Base-by-base conservation (phyloP, 1,140 invertebrate species). In the Drosophila bocqueti region DNA sequence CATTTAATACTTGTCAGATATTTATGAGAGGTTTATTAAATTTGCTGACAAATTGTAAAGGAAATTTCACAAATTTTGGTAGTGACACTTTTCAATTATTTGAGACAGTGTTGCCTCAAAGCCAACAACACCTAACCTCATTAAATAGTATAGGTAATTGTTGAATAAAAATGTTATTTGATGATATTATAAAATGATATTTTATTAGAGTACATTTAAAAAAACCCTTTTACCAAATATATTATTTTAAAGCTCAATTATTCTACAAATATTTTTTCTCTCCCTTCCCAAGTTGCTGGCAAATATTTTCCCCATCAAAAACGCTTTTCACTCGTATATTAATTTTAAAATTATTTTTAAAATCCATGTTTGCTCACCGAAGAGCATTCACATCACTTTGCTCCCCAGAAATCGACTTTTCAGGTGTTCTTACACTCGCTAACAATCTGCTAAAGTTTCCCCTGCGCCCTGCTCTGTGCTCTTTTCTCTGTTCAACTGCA, bases 401-500 rank as follows among this genome's bases (percentile, higher is more conserved):
- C 34, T 42, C 40, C 45, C 13, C 18, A 40, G 47, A 50, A 43
- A 64, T 40, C 45, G 57, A 36, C 40, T 54, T 77, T 67, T 60
- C 60, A 61, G 43, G 66, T 89, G 77, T 84, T 81, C 71, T 54
- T 72, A 55, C 43, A 63, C 49, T 65, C 43, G 85, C 62, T 81
- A 84, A 89, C 84, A 84, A 90, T 89, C 85, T 90, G 85, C 65
- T 81, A 68, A 84, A 81, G 74, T 76, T 81, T 45, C 68, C 40
- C 38, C 62, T 52, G 38, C 34, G 55, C 45, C 49, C 31, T 3
- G 31, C 43, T 49, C 13, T 29, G 43, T 15, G 38, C 11, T 24
- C 21, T 38, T 54, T 54, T 55, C 59, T 54, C 47, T 52, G 49
- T 38, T 69, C 66, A 58, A 66, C 77, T 75, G 68, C 77, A 86